Evolutionary conservation across 2,797 vertebrate genomes (phyloP), one percentile per base, ranked within the genome.

Genomic region (Mastacembelus armatus): DNA sequence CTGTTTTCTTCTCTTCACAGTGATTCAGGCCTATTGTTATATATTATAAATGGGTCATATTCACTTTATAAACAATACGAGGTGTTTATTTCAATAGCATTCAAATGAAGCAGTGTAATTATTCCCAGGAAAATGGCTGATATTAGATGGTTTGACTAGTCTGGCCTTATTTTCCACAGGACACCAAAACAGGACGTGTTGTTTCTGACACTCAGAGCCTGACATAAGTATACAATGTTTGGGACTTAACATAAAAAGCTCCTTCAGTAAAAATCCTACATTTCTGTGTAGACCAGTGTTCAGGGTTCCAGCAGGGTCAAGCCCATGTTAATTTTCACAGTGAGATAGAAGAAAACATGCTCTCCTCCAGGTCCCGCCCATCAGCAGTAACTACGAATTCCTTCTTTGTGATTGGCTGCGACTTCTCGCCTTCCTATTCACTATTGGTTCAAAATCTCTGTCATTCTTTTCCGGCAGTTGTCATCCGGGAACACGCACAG

Each of bases 341-440:
- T n/a, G 4, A 39, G 63, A 47, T 33, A 27, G 47, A 65, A 11
- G 65, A 71, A 38, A 59, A 45, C 29, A 1, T 22, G 15, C 64
- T 55, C n/a, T 10, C 19, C 0, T 26, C 5, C 0, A 60, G 2
- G 10, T 29, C 55, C 86, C 83, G 30, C 88, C 89, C 62, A 60
- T 1, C 11, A 0, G 0, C 0, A 8, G 3, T 3, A 0, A 48
- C 1, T 2, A 15, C 0, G 2, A 47, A 14, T 14, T 14, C 14
- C 16, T 21, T 32, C 3, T 4, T 52, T 47, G 0, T 71, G 51
- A 93, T 94, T 94, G 90, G 91, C 35, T 74, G 44, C 1, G 0
- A 49, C 10, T 66, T 15, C 52, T 59, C 71, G 29, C 4, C 43
- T 70, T 81, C 57, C 59, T 32, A 0, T 9, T 44, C 5, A 2